Percentiles rank a stretch among this genome's conserved stretches.
Conservation (phyloP, 2,888 invertebrate genomes). For the Calameuta pallipes region DNA sequence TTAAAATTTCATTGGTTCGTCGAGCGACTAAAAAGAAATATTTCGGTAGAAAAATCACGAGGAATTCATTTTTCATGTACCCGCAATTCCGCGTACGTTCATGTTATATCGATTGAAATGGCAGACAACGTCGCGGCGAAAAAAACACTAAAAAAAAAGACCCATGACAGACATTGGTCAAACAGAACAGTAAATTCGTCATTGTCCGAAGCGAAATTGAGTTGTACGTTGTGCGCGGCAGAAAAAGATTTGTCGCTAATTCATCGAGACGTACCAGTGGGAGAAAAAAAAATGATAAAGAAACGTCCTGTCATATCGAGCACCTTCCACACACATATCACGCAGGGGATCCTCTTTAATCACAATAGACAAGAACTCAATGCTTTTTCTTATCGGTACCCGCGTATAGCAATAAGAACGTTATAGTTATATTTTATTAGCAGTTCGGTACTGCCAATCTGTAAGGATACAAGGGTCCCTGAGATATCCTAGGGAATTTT, state of each 20-base stretch:
- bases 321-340: no score
- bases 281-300: neutral
- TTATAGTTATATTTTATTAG: neutral
- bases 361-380: neutral
- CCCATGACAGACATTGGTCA: neutral
- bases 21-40: neutral
- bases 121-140: neutral
- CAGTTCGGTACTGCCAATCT: neutral
- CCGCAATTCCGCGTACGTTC: neutral
- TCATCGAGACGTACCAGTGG: neutral
- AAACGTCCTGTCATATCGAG: neutral
- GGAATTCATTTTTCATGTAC: neutral
- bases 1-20: neutral
- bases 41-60: neutral
- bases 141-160: neutral
- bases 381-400: neutral
- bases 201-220: neutral
- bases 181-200: neutral
- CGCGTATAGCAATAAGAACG: neutral
- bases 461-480: neutral
- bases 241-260: neutral
- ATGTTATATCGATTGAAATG: neutral
- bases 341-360: neutral
- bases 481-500: neutral
- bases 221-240: neutral